Conservation (phyloP, 2,888 invertebrate genomes). For the Ormyrus rosae region DNA sequence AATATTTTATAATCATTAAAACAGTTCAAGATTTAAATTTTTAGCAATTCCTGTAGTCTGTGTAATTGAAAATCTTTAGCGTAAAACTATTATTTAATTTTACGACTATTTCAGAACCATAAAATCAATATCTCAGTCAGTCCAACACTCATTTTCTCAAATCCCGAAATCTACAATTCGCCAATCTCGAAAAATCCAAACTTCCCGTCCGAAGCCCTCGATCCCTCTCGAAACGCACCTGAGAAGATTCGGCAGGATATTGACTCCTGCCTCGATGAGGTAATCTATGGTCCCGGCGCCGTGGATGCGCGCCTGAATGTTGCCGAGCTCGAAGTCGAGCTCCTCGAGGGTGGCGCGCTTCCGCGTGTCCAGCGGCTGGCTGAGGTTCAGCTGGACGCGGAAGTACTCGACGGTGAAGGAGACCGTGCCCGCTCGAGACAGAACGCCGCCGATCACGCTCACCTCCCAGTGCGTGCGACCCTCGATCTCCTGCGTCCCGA, state of each 20-base stretch:
- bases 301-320: slow-evolving; percentile 88
- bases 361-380: slow-evolving; percentile 87
- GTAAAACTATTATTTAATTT: too few relatives aligned
- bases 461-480: slow-evolving; percentile 90
- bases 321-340: slow-evolving; percentile 88
- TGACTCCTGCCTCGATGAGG: slow-evolving; percentile 86
- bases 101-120: too few relatives aligned
- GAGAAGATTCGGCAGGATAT: slow-evolving; percentile 89
- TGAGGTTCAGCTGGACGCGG: slow-evolving; percentile 82
- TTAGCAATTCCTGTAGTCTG: too few relatives aligned
- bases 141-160: too few relatives aligned
- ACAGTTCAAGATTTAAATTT: too few relatives aligned
- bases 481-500: slow-evolving; percentile 87
- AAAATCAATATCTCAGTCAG: too few relatives aligned
- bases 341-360: slow-evolving; percentile 84
- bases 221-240: slow-evolving; percentile 72
- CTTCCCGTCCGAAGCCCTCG: too few relatives aligned
- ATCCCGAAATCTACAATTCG: too few relatives aligned
- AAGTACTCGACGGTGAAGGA: slow-evolving; percentile 89
- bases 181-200: too few relatives aligned
- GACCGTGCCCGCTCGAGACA: slow-evolving; percentile 84
- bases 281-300: slow-evolving; percentile 94
- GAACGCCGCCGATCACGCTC: slow-evolving; percentile 81
- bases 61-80: too few relatives aligned
- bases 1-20: too few relatives aligned